Base-by-base conservation (phyloP, 2,113 vertebrate genomes). In the Raphicerus campestris region DNA sequence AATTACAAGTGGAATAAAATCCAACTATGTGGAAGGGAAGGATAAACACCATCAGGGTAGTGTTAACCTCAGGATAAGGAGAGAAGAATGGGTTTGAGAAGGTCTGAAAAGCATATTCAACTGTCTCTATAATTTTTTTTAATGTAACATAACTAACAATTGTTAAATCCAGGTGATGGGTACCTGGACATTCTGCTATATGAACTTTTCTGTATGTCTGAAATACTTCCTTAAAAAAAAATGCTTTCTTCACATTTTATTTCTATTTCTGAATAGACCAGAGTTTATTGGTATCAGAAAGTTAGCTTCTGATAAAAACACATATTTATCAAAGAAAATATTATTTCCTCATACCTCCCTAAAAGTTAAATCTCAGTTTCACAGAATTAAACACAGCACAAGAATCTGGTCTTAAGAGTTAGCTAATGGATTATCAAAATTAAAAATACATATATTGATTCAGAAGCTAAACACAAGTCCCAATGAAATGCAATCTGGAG, bases 301-400 rank as follows among this genome's bases (percentile, higher is more conserved):
- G 47, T 92, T 87, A 92, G 81, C 83, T 60, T 56, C 22, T 87
- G 70, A 86, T 91, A 87, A 89, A 42, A 56, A 78, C 35, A 89
- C 22, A 78, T 55, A 81, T 93, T 94, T 75, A 51, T 42, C 70
- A 77, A 80, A 94, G 84, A 81, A 82, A 92, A 88, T 70, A 51
- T 66, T 87, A 7, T 66, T 87, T 58, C 14, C 82, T 88, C 53
- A 92, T 49, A 60, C 17, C 47, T 87, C 7, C 60, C 56, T 87
- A 53, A 73, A 73, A n/a, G 20, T 91, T 87, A 91, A 89, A 61
- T 66, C 91, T 96, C 93, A 91, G n/a, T 1, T 93, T 97, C 70
- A 22, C 63, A 16, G 83, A 55, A 94, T 86, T 0, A 88, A 81
- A 61, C 78, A 97, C 85, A 96, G 53, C 82, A 91, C 39, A 61